Evolutionary conservation across 1,140 invertebrate species (phyloP), one percentile per base, ranked within the genome.

Genomic region (Cotesia typhae): DNA sequence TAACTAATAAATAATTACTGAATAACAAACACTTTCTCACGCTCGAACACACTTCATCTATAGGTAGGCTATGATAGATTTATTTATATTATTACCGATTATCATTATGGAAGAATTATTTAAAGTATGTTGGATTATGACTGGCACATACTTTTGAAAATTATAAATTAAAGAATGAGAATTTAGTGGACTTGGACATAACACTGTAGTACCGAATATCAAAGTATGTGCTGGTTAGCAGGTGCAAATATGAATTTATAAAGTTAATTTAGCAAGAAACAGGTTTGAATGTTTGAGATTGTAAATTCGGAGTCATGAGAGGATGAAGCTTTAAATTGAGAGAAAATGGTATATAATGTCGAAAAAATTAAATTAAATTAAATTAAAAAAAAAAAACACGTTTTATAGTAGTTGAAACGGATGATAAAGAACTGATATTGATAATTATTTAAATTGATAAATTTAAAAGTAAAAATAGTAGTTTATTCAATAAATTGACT

Each of bases 291-390:
- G 61, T 59, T 64, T 17, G 55, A 51, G 47, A 79, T 75, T 76
- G 78, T 76, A 81, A 80, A 78, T 75, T 75, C 67, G 74, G 74
- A 75, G 71, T 76, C 75, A 83, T 83, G 79, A 79, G 83, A 84
- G 80, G 77, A 82, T 75, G 83, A 87, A 86, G 86, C 86, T 87
- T 87, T 87, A 87, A 86, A 85, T 86, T 86, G 83, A 75, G 80
- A 76, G 72, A 83, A 47, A 47, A 47, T 47, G 41, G 10, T 47
- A 47, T 6, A 47, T 47, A 47, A 28, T 28, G 28, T 28, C 28
- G 28, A 28, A 28, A 28, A 28, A 28, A 28, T 28, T 28, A 28
- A 28, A 2, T 28, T 28, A 28, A 28, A 47, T 47, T 47, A 47
- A 47, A 47, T 47, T 47, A 6, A 47, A 47, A 47, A 79, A 80